Conservation (phyloP, 2,797 vertebrate genomes). For the Pseudochirops corinnae region DNA sequence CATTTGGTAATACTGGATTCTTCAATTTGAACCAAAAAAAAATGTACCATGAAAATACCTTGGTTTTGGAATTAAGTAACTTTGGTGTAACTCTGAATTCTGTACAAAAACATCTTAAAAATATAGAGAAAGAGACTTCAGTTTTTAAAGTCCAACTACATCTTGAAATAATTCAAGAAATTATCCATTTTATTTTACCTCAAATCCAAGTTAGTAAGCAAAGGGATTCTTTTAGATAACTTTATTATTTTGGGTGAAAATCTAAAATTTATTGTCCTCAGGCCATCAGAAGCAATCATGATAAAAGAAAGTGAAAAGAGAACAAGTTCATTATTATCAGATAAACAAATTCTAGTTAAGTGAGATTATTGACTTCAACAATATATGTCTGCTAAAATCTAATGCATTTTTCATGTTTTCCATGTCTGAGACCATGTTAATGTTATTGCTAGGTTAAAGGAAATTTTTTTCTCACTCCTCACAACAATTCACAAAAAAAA, state of each 20-base stretch:
- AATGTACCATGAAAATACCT: too few species aligned
- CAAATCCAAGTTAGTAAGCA: too few species aligned
- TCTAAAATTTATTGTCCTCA: slow-evolving; percentile 26
- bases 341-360: slow-evolving; percentile 12
- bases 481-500: background rate
- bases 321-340: slow-evolving; percentile 21
- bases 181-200: too few species aligned
- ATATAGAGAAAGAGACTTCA: too few species aligned
- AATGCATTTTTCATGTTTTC: slow-evolving; percentile 34
- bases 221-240: too few species aligned
- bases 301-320: slow-evolving; percentile 13
- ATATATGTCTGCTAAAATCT: slow-evolving; percentile 1
- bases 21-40: too few species aligned
- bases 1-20: too few species aligned
- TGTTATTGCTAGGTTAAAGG: background rate
- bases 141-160: too few species aligned
- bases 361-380: slow-evolving; percentile 20
- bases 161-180: too few species aligned
- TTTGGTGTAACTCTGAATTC: too few species aligned
- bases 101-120: too few species aligned
- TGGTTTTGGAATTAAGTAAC: too few species aligned
- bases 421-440: slow-evolving; percentile 16
- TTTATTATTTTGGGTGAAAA: slow-evolving; percentile 12
- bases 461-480: background rate
- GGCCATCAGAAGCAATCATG: background rate